Percentiles rank a stretch among this genome's conserved stretches.
Conservation (phyloP, 2,113 vertebrate genomes). For the Ancistrus triradiatus region DNA sequence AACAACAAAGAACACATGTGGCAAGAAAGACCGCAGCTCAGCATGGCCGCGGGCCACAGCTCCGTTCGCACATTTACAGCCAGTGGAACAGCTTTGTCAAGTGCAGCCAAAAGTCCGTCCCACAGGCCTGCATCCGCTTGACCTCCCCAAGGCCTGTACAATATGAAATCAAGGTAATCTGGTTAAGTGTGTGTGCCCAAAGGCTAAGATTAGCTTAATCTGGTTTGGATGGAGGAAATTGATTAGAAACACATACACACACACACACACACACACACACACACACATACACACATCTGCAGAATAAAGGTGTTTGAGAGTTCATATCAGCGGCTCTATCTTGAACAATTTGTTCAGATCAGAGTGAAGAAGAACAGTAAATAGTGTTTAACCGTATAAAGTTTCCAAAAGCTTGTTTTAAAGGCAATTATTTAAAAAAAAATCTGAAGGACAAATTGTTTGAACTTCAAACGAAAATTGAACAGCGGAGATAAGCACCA, state of each 20-base stretch:
- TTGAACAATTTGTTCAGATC: too few species aligned
- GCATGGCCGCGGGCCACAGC: conserved; percentile 9
- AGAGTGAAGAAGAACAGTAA: too few species aligned
- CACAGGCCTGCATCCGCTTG: conserved; percentile 10
- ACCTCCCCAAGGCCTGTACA: conserved; percentile 15
- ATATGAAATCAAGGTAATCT: conserved; percentile 37
- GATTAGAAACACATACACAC: conserved; percentile 24
- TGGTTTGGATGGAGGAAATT: conserved; percentile 26
- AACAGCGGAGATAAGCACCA: too few species aligned
- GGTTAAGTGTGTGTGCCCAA: conserved; percentile 26
- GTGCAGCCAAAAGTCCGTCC: conserved; percentile 9
- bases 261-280: background rate
- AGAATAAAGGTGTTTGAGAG: background rate
- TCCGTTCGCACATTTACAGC: conserved; percentile 22
- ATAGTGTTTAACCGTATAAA: too few species aligned
- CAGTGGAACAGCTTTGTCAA: conserved; percentile 1
- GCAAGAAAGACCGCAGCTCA: background rate
- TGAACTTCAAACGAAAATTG: too few species aligned
- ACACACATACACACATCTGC: conserved; percentile 8
- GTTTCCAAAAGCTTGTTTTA: too few species aligned
- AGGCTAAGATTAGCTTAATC: conserved; percentile 36
- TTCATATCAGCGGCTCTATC: conserved; percentile 2
- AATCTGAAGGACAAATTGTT: too few species aligned
- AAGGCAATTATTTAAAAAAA: too few species aligned
- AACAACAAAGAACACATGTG: conserved; percentile 25